Percentiles rank a stretch among this genome's conserved stretches.
Evolutionary conservation across 2,797 vertebrate genomes (phyloP).

Genomic region (Prionace glauca): DNA sequence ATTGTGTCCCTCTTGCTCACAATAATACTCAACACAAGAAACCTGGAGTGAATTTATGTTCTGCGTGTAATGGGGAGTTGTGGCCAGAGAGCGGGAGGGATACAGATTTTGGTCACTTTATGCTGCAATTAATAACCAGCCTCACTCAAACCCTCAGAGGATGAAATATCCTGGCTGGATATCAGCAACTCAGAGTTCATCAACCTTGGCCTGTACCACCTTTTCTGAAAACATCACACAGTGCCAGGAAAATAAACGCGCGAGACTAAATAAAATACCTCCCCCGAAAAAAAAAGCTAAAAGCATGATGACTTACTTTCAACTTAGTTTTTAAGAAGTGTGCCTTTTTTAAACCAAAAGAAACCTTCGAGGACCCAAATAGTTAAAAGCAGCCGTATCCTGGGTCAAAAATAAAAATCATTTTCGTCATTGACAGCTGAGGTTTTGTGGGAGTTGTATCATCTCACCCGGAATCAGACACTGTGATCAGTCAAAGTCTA

Average conservation of each 20-base stretch:
- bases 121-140: background rate
- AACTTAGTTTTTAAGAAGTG: background rate
- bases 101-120: background rate
- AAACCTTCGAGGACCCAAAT: background rate
- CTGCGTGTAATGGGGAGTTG: background rate
- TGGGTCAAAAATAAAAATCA: slow-evolving; percentile 20
- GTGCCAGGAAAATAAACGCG: background rate
- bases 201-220: background rate
- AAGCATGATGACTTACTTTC: background rate
- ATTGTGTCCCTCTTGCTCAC: background rate
- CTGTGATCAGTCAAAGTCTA: background rate
- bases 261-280: background rate
- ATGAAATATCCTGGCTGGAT: background rate
- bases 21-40: background rate
- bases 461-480: background rate
- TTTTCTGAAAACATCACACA: background rate
- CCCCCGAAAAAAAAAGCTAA: background rate
- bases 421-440: background rate
- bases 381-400: background rate
- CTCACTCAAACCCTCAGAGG: background rate
- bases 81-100: background rate
- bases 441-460: background rate
- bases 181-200: background rate
- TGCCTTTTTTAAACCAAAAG: background rate
- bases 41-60: background rate